Conservation (phyloP, 2,888 invertebrate genomes). For the Polymixis lichenea region DNA sequence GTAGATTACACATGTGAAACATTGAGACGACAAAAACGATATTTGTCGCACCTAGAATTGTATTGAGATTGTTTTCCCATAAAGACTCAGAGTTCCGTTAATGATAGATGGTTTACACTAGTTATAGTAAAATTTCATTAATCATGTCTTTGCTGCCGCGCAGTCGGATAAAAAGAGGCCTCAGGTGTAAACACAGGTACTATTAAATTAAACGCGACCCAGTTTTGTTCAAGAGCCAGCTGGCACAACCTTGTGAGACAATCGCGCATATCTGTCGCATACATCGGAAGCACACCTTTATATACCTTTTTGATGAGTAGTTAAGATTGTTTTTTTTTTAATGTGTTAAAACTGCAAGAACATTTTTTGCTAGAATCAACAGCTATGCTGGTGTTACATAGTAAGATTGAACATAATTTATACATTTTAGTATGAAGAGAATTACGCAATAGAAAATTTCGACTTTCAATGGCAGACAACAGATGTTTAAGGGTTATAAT, state of each 20-base stretch:
- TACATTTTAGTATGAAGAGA: not conserved
- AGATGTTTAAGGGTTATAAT: no score
- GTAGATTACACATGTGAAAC: not conserved
- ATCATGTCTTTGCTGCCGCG: not conserved
- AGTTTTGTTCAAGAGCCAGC: conserved; percentile 13
- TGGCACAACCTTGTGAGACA: not conserved
- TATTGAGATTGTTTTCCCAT: not conserved
- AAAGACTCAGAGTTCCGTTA: not conserved
- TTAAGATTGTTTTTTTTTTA: conserved; percentile 17
- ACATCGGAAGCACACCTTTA: conserved; percentile 43
- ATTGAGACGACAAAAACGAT: not conserved
- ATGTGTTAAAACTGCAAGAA: not conserved
- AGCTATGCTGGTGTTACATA: not conserved
- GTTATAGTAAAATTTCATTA: not conserved
- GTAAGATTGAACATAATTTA: not conserved
- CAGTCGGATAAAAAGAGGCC: not conserved
- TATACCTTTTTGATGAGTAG: conserved; percentile 21
- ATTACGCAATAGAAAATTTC: not conserved
- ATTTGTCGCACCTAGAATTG: not conserved
- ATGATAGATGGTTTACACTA: not conserved
- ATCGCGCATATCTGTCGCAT: conserved; percentile 40
- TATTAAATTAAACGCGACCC: conserved; percentile 1
- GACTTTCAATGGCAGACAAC: no score
- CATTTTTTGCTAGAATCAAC: not conserved
- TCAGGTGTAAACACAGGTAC: conserved; percentile 8